Evolutionary conservation across 2,113 vertebrate genomes (phyloP), one percentile per base, ranked within the genome.

Genomic region (Nibea albiflora): DNA sequence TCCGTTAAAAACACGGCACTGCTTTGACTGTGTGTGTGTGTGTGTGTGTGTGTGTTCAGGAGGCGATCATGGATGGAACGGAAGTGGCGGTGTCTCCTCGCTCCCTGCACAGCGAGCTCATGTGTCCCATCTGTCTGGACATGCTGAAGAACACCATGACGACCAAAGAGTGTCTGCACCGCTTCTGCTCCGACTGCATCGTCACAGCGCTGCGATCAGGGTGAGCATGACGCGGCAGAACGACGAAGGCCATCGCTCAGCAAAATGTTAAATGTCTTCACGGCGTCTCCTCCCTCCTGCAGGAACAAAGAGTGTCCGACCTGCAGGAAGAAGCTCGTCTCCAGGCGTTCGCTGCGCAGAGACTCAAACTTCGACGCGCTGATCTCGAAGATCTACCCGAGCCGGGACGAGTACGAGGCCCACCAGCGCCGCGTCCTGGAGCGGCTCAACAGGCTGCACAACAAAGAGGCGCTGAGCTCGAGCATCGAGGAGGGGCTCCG

Each of bases 111-210:
- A 97, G 96, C 0, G 97, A 98, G 90, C 95, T 98, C 73, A 97
- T 97, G 97, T 98, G 97, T 83, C 97, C 97, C 76, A 98, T 98
- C 93, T 98, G 97, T 86, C 92, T 98, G 92, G 97, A 98, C 94
- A 98, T 98, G 97, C 92, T 98, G 82, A 98, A 97, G 89, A 97
- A 98, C 90, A 98, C 97, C 2, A 98, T 98, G 97, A 98, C 97
- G 22, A 97, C 97, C 93, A 98, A 98, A 92, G 97, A 98, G 92
- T 98, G 97, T 86, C 94, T 98, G 11, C 97, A 97, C 78, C 95
- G 97, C 46, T 98, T 98, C 93, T 98, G 97, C 92, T 97, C 96
- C 0, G 96, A 98, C 88, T 98, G 97, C 81, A 98, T 98, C n/a
- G 95, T 98, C 88, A 98, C 97, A 0, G 97, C 97, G 0, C 95